Evolutionary conservation across 1,140 invertebrate species (phyloP).

Genomic region (Lithobius niger): DNA sequence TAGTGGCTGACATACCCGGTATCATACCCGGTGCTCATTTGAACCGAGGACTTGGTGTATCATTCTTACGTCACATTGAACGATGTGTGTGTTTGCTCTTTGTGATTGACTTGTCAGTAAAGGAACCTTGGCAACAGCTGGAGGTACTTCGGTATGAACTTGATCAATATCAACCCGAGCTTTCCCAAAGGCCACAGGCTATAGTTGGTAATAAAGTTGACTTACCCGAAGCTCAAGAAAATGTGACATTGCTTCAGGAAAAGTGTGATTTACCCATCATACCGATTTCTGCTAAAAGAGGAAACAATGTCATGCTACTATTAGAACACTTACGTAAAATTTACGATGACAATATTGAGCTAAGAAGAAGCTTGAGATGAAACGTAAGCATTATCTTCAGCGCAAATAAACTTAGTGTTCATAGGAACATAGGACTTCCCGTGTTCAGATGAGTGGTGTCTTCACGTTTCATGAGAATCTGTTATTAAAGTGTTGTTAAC

Average conservation of each 20-base stretch:
- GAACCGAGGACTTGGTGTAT: slow-evolving; percentile 78
- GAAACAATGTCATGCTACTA: slow-evolving; percentile 62
- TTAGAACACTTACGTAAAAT: no score
- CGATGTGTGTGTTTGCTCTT: slow-evolving; percentile 72
- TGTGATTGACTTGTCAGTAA: slow-evolving; percentile 60
- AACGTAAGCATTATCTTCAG: no score
- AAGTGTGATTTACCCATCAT: slow-evolving; percentile 45
- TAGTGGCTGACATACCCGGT: slow-evolving; percentile 87
- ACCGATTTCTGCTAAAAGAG: slow-evolving; percentile 71
- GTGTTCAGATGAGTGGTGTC: no score
- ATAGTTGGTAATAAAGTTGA: slow-evolving; percentile 91
- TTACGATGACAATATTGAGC: no score
- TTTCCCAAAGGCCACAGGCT: slow-evolving; percentile 52
- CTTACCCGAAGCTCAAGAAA: slow-evolving; percentile 43
- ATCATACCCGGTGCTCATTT: slow-evolving; percentile 77
- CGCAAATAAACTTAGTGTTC: no score
- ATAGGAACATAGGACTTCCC: no score
- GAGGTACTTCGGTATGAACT: slow-evolving; percentile 50
- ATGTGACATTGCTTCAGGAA: slow-evolving; percentile 40
- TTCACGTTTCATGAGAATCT: no score
- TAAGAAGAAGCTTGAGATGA: no score
- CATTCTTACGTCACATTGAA: slow-evolving; percentile 82
- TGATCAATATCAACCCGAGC: slow-evolving; percentile 50
- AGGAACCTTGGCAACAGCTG: slow-evolving; percentile 54
- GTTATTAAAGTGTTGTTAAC: no score